Evolutionary conservation across 2,113 vertebrate genomes (phyloP).

Genomic region (Leucosticte australis): DNA sequence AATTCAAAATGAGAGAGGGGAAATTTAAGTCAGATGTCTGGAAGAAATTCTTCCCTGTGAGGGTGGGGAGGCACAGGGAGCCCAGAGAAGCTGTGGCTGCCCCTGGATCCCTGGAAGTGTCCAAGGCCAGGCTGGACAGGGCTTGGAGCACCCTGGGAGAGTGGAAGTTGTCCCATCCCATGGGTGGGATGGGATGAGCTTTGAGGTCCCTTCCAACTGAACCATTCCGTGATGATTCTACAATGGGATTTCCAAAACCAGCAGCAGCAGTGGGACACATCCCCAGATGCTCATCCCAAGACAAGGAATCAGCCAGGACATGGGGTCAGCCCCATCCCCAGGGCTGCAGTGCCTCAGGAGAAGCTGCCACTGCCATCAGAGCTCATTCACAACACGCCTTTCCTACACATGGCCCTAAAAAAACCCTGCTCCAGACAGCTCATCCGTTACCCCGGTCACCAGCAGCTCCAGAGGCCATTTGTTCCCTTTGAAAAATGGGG

Average conservation of each 20-base stretch:
- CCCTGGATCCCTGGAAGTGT: not conserved
- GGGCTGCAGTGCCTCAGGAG: not conserved
- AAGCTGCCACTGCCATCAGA: not conserved
- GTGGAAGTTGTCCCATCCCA: not conserved
- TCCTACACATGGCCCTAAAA: not conserved
- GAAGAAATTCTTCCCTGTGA: not conserved
- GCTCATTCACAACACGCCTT: not conserved
- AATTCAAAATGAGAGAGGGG: not conserved
- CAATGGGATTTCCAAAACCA: rapidly evolving
- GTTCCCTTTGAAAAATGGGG: constrained; percentile 30
- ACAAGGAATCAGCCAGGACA: rapidly evolving
- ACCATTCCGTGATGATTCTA: rapidly evolving
- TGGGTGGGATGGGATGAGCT: rapidly evolving
- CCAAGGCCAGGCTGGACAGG: rapidly evolving
- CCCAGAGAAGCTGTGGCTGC: not conserved
- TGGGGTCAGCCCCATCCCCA: not conserved
- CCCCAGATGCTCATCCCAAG: not conserved
- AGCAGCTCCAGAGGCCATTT: constrained; percentile 31
- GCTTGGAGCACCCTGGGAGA: rapidly evolving
- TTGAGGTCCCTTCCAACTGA: not conserved
- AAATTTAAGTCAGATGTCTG: not conserved
- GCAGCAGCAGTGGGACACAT: not conserved
- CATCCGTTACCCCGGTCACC: not conserved
- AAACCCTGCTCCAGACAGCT: not conserved
- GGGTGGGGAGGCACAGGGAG: not conserved